These are phyloP conservation scores for Ligdia adustata DNA, from an alignment of 2,888 invertebrate species.

Conservation along the genomic window DNA sequence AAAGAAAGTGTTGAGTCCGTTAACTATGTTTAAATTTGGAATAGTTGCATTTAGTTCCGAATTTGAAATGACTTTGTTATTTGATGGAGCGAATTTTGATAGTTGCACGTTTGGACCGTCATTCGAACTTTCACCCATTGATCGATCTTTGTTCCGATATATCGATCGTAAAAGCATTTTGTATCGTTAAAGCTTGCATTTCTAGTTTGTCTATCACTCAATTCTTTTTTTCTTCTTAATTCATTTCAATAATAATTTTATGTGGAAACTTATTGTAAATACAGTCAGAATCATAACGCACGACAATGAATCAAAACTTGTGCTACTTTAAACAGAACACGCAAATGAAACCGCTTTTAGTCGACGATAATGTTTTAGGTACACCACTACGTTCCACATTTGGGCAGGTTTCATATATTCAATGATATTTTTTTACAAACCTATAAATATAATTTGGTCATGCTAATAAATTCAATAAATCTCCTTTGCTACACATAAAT, in stretches of 20 bases:
- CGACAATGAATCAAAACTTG: background rate
- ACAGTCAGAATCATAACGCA: background rate
- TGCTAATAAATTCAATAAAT: conserved; percentile 26
- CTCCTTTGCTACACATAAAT: conserved; percentile 19
- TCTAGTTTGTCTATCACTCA: no score
- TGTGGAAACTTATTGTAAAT: background rate
- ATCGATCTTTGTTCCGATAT: conserved; percentile 19
- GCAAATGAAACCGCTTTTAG: conserved; percentile 2
- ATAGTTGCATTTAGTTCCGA: conserved; percentile 47
- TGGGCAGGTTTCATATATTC: conserved; percentile 4
- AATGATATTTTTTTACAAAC: conserved; percentile 17
- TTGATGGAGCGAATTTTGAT: conserved; percentile 47
- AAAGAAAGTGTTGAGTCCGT: conserved; percentile 72
- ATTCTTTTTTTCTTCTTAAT: no score
- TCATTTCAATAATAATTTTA: no score
- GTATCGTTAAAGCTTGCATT: no score
- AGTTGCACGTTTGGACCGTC: conserved; percentile 9
- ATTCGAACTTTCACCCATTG: conserved; percentile 26
- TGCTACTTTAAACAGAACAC: background rate
- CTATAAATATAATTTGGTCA: conserved; percentile 20
- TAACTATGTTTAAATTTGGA: conserved; percentile 68
- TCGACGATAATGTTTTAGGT: background rate
- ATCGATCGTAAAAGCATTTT: conserved; percentile 17
- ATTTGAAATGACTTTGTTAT: conserved; percentile 42
- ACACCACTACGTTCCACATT: conserved; percentile 2